Evolutionary conservation across 2,888 invertebrate species (phyloP).

Genomic region (Nowickia ferox): DNA sequence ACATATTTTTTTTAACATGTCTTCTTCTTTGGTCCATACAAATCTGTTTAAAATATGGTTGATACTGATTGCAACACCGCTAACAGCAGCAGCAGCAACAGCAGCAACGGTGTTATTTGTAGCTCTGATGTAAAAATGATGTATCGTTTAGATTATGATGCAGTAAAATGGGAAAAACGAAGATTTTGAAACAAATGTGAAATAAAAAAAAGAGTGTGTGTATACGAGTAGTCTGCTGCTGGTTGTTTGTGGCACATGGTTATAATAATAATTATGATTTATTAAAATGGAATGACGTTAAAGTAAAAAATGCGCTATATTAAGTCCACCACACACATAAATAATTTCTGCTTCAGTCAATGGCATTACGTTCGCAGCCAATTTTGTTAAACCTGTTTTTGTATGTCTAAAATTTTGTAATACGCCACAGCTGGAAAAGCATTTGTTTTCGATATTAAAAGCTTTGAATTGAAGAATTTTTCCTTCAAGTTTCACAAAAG

Average conservation of each 20-base stretch:
- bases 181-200: conserved; percentile 4
- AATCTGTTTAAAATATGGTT: conserved; percentile 23
- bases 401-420: too few relatives aligned
- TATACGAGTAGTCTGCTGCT: background rate
- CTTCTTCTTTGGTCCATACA: conserved; percentile 14
- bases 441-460: too few relatives aligned
- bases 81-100: background rate
- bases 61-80: conserved; percentile 42
- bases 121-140: conserved; percentile 44
- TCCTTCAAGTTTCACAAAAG: too few relatives aligned
- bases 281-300: conserved; percentile 9
- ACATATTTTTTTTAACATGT: conserved; percentile 10
- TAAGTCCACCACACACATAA: too few relatives aligned
- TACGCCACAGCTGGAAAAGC: too few relatives aligned
- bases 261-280: conserved; percentile 33
- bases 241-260: conserved; percentile 31
- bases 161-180: conserved; percentile 2
- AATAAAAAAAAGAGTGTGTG: background rate
- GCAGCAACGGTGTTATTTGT: conserved; percentile 15
- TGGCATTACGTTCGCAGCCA: background rate
- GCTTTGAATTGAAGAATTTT: too few relatives aligned
- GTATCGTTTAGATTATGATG: conserved; percentile 41
- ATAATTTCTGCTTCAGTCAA: too few relatives aligned
- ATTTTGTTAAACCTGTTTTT: too few relatives aligned
- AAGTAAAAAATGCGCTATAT: conserved; percentile 4